Evolutionary conservation across 2,113 vertebrate species (phyloP).

Genomic region (Xenopus borealis): DNA sequence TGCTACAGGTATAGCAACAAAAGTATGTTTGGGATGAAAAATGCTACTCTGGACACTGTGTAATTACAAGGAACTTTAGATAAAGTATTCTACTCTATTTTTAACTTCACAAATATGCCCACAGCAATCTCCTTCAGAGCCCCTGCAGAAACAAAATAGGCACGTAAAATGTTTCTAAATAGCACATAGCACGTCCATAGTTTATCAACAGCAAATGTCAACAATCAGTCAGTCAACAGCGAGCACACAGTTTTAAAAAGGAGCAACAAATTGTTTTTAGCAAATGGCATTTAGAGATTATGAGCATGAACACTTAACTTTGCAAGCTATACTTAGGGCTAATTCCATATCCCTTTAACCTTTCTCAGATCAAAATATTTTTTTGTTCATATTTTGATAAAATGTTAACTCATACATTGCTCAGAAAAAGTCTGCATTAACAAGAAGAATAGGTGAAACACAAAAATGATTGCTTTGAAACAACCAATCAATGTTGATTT

Average conservation of each 20-base stretch:
- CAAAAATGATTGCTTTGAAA: too few species aligned
- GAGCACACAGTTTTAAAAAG: constrained; percentile 5
- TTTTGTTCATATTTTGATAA: not conserved
- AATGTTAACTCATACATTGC: not conserved
- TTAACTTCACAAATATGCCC: too few species aligned
- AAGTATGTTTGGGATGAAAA: too few species aligned
- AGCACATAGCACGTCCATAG: not conserved
- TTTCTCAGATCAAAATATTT: not conserved
- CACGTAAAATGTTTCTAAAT: not conserved
- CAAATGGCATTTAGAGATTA: constrained; percentile 24
- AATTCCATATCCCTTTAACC: constrained; percentile 47
- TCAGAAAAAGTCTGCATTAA: not conserved
- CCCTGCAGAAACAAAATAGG: too few species aligned
- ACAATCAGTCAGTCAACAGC: not conserved
- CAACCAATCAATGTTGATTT: too few species aligned
- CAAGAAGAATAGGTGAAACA: too few species aligned
- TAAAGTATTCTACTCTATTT: too few species aligned
- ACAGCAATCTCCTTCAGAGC: too few species aligned
- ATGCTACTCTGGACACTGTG: too few species aligned
- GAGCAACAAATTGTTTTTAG: constrained; percentile 42
- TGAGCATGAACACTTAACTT: constrained; percentile 34
- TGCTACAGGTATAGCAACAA: too few species aligned
- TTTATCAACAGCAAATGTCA: constrained; percentile 31
- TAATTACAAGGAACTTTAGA: too few species aligned
- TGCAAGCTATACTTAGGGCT: constrained; percentile 43